Evolutionary conservation across 2,888 invertebrate genomes (phyloP).

Genomic region (Anoplius nigerrimus): DNA sequence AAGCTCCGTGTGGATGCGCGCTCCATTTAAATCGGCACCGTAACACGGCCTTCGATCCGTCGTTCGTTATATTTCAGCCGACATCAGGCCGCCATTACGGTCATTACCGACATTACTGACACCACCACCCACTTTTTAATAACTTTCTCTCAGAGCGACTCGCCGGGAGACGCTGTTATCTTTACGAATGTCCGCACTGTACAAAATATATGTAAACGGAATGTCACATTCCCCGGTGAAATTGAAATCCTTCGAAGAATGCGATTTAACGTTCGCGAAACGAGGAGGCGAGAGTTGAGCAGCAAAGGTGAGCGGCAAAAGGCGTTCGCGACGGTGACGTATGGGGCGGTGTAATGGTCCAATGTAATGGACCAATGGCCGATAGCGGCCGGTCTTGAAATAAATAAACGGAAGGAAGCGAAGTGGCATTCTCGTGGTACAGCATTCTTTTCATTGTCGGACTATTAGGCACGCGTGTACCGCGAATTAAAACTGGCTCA

Average conservation of each 20-base stretch:
- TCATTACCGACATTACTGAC: no score
- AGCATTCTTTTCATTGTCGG: not conserved
- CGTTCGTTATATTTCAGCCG: slow-evolving; percentile 25
- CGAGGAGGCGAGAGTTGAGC: no score
- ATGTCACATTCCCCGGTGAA: slow-evolving; percentile 46
- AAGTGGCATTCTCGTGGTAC: not conserved
- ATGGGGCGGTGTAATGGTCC: no score
- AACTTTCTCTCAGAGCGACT: slow-evolving; percentile 47
- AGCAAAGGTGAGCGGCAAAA: not conserved
- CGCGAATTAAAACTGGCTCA: slow-evolving; percentile 11
- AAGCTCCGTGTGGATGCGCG: no score
- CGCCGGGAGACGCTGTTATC: slow-evolving; percentile 40
- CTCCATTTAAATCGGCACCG: not conserved
- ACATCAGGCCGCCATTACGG: no score
- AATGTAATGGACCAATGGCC: no score
- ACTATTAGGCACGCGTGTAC: slow-evolving; percentile 10
- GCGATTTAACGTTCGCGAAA: slow-evolving; percentile 43
- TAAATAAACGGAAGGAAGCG: not conserved
- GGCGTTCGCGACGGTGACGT: no score
- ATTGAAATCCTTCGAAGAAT: slow-evolving; percentile 53
- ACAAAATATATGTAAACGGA: slow-evolving; percentile 48
- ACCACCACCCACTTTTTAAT: slow-evolving; percentile 47
- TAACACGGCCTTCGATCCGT: not conserved
- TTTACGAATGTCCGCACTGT: slow-evolving; percentile 38
- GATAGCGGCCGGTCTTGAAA: not conserved